Conservation (phyloP, 92 coral and sea anemone species). For the Plumapathes pennacea region DNA sequence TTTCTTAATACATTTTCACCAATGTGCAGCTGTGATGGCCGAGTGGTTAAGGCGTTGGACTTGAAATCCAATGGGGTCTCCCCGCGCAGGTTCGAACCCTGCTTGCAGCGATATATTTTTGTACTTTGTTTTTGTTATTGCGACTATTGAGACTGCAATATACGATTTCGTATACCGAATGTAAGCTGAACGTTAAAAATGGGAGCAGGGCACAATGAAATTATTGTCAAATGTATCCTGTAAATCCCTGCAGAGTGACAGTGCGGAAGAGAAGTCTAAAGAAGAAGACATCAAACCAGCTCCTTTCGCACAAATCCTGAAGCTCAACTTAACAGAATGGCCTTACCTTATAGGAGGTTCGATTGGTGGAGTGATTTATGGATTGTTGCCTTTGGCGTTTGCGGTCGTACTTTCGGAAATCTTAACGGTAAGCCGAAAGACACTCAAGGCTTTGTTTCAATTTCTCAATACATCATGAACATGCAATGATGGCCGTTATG, state of each 20-base stretch:
- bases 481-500: not conserved
- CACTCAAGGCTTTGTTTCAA: not conserved
- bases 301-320: conserved; percentile 57
- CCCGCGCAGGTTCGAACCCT: conserved; percentile 96
- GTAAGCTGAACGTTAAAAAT: no score
- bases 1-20: not conserved
- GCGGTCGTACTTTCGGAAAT: conserved; percentile 88
- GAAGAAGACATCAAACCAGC: conserved; percentile 88
- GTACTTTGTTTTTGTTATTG: no score
- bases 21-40: no score
- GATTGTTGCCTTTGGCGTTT: conserved; percentile 76
- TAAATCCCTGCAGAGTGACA: not conserved
- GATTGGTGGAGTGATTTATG: conserved; percentile 56
- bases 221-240: no score
- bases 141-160: no score
- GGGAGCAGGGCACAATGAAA: no score
- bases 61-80: conserved; percentile 87
- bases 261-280: conserved; percentile 43
- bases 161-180: no score
- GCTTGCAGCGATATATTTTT: no score
- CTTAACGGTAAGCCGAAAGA: conserved; percentile 57
- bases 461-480: not conserved
- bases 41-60: conserved; percentile 95
- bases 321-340: conserved; percentile 70
- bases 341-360: conserved; percentile 59